Conservation (phyloP, 2,113 vertebrate genomes). For the Notiomystis cincta region DNA sequence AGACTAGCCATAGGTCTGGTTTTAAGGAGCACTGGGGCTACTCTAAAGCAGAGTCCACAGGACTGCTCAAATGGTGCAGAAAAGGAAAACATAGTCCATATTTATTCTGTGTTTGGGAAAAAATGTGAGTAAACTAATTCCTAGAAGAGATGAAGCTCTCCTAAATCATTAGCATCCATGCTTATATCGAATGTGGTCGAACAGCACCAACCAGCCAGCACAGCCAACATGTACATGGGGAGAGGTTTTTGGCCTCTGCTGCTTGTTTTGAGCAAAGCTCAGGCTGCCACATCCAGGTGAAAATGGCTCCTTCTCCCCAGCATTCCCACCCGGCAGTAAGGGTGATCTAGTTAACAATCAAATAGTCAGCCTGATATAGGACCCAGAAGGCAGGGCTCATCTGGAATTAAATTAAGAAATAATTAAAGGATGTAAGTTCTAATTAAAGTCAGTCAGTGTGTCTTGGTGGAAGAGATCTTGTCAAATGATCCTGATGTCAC, state of each 20-base stretch:
- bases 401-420: conserved; percentile 16
- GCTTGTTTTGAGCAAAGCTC: neutral
- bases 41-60: neutral
- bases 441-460: neutral
- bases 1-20: neutral
- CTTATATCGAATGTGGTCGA: neutral
- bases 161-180: neutral
- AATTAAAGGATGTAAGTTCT: conserved; percentile 41
- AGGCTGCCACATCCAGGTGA: neutral
- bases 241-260: neutral
- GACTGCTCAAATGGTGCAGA: neutral
- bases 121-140: neutral
- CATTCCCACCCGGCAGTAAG: neutral
- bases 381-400: neutral
- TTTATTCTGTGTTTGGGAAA: neutral
- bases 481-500: neutral
- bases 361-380: neutral
- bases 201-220: neutral
- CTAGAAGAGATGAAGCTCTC: neutral
- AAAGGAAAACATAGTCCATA: neutral
- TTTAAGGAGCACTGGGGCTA: neutral
- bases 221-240: accelerated
- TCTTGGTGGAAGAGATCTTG: neutral
- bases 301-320: neutral
- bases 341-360: neutral